These are phyloP conservation scores for Agrochola macilenta DNA, from an alignment of 2,888 invertebrate genomes.

Conservation along the genomic window DNA sequence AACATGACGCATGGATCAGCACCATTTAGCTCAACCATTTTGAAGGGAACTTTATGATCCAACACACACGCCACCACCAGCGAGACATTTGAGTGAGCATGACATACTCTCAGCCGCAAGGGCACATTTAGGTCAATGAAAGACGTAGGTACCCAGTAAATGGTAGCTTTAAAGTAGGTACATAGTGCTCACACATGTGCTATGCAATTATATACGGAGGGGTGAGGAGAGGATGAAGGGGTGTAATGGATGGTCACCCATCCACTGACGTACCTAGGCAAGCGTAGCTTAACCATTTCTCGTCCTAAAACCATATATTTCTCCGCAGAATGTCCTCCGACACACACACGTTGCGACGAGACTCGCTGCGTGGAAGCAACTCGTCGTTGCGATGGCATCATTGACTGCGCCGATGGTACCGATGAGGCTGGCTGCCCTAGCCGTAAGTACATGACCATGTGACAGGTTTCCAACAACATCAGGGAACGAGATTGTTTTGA, in stretches of 20 bases:
- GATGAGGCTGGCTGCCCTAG: slow-evolving; percentile 92
- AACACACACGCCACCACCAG: no score
- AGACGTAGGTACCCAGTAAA: no score
- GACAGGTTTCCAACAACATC: slow-evolving; percentile 20
- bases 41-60: no score
- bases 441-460: slow-evolving; percentile 68
- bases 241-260: neutral
- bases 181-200: no score
- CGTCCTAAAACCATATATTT: slow-evolving; percentile 9
- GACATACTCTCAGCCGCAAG: no score
- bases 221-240: neutral
- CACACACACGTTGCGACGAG: slow-evolving; percentile 87
- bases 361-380: slow-evolving; percentile 91
- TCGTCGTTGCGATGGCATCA: slow-evolving; percentile 90
- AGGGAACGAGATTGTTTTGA: neutral
- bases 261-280: neutral
- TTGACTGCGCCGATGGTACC: slow-evolving; percentile 92
- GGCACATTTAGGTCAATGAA: no score
- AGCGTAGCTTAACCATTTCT: neutral
- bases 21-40: no score
- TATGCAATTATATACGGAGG: no score
- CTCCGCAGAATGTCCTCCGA: slow-evolving; percentile 75
- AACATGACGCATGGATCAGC: no score
- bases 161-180: no score
- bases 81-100: no score